A percentile compares a stretch with the other conserved stretches of the same genome.
Evolutionary conservation across 2,113 vertebrate species (phyloP).

Genomic region (Sprattus sprattus): DNA sequence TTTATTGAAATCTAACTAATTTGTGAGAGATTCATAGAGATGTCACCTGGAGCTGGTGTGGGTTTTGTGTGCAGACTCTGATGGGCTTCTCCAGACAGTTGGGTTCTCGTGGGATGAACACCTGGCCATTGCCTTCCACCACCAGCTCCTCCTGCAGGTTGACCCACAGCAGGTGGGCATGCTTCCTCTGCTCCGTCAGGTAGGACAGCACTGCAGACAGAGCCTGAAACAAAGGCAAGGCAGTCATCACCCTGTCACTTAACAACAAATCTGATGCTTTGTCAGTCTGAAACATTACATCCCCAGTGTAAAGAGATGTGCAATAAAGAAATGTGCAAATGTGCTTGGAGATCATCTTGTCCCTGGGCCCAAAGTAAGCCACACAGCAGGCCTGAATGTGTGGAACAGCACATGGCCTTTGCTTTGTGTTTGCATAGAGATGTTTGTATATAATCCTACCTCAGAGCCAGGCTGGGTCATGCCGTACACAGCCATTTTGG

Average conservation of each 20-base stretch:
- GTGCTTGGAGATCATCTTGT: no score
- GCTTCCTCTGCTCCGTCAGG: constrained; percentile 75
- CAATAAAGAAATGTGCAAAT: no score
- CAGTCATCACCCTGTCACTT: neutral
- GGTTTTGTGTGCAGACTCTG: constrained; percentile 47
- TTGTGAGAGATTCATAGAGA: neutral
- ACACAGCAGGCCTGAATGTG: neutral
- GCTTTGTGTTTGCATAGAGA: neutral
- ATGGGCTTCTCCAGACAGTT: constrained; percentile 68
- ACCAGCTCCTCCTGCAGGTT: constrained; percentile 79
- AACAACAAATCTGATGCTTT: neutral
- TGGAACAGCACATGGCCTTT: neutral
- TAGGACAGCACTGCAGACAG: constrained; percentile 73
- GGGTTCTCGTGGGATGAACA: constrained; percentile 65
- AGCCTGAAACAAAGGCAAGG: constrained; percentile 58
- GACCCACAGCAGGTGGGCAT: constrained; percentile 75
- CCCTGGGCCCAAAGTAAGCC: no score
- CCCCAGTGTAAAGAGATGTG: neutral
- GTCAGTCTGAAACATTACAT: no score
- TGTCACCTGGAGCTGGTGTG: constrained; percentile 77
- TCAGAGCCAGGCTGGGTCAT: constrained; percentile 82
- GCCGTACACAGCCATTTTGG: constrained; percentile 82
- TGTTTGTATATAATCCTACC: constrained; percentile 59
- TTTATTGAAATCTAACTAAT: no score
- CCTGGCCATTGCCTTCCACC: constrained; percentile 78